phyloP scores from a whole-genome alignment of 2,113 vertebrate genomes.

The Lagopus leucura region DNA sequence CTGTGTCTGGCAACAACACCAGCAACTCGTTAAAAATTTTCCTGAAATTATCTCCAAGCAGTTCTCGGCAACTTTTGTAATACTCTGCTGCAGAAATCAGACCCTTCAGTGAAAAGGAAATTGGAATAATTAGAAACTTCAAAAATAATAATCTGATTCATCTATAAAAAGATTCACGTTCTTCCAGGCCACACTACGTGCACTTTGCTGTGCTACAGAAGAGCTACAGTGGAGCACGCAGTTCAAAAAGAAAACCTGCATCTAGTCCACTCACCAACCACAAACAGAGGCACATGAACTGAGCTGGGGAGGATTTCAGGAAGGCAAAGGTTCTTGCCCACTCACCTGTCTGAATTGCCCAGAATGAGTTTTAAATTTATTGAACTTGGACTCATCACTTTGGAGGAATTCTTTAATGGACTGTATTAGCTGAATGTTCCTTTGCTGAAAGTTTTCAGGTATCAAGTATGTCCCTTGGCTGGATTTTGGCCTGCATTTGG shows the following conservation, averaged over 20 bases:
- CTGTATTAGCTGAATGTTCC: constrained; percentile 93
- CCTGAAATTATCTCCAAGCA: constrained; percentile 91
- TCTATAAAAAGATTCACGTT: background rate
- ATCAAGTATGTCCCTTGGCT: constrained; percentile 81
- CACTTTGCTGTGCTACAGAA: background rate
- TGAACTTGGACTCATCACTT: constrained; percentile 91
- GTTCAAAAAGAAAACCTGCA: background rate
- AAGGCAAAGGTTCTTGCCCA: fast-evolving
- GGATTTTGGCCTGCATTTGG: constrained; percentile 68
- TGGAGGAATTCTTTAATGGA: constrained; percentile 91
- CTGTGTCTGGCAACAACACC: constrained; percentile 91
- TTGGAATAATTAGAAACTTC: background rate
- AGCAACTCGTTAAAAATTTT: constrained; percentile 93
- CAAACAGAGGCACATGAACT: background rate
- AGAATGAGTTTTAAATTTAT: constrained; percentile 93
- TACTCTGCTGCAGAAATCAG: constrained; percentile 91
- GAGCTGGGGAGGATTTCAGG: background rate
- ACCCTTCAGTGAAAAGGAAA: constrained; percentile 77
- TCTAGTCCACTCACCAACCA: background rate
- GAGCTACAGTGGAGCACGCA: background rate
- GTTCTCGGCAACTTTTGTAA: constrained; percentile 85
- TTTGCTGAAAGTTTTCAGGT: constrained; percentile 92
- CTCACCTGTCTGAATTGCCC: constrained; percentile 96
- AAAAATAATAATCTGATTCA: background rate
- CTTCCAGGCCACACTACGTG: background rate